Conservation (phyloP, 2,888 invertebrate species). For the Steinernema hermaphroditum region DNA sequence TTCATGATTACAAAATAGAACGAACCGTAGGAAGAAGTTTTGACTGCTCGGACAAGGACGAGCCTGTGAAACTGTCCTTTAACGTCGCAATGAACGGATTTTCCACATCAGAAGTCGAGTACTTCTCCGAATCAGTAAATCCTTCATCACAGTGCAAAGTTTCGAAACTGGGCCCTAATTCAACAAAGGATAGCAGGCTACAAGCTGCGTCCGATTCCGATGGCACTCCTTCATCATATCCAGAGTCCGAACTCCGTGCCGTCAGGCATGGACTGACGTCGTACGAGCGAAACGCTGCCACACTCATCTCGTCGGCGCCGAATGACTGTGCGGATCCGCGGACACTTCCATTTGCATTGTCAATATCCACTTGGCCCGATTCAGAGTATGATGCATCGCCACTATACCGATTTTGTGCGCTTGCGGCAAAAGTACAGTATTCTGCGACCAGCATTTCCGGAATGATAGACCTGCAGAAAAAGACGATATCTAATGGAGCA, state of each 20-base stretch:
- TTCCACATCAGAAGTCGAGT: neutral
- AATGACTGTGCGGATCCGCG: neutral
- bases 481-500: too few species aligned
- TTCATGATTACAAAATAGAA: neutral
- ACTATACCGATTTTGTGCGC: too few species aligned
- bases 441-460: too few species aligned
- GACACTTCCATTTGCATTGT: neutral
- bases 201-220: neutral
- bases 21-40: neutral
- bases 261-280: neutral
- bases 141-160: neutral
- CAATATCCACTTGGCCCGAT: neutral
- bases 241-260: neutral
- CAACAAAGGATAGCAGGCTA: neutral
- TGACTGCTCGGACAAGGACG: too few species aligned
- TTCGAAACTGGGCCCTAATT: neutral
- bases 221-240: neutral
- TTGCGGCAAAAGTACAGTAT: too few species aligned
- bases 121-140: neutral
- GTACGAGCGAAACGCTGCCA: neutral
- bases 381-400: too few species aligned
- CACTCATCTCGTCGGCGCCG: neutral
- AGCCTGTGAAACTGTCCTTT: neutral
- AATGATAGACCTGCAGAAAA: too few species aligned
- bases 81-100: neutral